phyloP scores from a whole-genome alignment of 2,888 invertebrate genomes.

The Helicoverpa assulta region DNA sequence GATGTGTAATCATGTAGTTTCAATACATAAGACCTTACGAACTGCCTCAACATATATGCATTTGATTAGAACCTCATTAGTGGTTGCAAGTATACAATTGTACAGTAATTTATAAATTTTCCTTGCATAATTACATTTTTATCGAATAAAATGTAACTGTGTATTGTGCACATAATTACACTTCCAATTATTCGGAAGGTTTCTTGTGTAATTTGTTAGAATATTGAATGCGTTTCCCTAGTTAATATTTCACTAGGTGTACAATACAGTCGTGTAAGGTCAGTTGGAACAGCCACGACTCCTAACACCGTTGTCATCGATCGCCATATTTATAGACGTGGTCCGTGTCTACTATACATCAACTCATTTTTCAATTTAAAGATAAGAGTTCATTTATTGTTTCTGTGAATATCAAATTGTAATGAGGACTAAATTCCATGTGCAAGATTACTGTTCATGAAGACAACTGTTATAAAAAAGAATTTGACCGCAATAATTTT shows the following conservation, averaged over 20 bases:
- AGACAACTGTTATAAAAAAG: background rate
- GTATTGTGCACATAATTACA: slow-evolving; percentile 12
- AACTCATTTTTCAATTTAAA: background rate
- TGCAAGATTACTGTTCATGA: background rate
- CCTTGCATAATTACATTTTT: slow-evolving; percentile 1
- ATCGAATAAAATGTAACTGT: slow-evolving; percentile 12
- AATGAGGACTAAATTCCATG: background rate
- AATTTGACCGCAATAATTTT: background rate
- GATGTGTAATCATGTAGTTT: slow-evolving; percentile 28
- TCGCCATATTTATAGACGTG: slow-evolving; percentile 13
- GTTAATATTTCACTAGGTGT: slow-evolving; percentile 8
- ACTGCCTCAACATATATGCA: slow-evolving; percentile 14
- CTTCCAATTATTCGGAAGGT: slow-evolving; percentile 13
- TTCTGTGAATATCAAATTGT: background rate
- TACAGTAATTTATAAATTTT: slow-evolving; percentile 17
- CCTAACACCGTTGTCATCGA: slow-evolving; percentile 15
- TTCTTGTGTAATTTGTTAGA: slow-evolving; percentile 18
- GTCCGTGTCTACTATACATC: background rate
- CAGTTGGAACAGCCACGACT: slow-evolving; percentile 8
- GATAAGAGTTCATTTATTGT: background rate
- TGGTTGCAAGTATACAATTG: slow-evolving; percentile 21
- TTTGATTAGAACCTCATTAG: slow-evolving; percentile 6
- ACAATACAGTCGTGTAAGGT: slow-evolving; percentile 12
- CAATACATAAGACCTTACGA: slow-evolving; percentile 16
- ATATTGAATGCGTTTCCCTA: slow-evolving; percentile 34